These are phyloP conservation scores for Helleia helle DNA, from an alignment of 2,888 invertebrate genomes.

Conservation along the genomic window DNA sequence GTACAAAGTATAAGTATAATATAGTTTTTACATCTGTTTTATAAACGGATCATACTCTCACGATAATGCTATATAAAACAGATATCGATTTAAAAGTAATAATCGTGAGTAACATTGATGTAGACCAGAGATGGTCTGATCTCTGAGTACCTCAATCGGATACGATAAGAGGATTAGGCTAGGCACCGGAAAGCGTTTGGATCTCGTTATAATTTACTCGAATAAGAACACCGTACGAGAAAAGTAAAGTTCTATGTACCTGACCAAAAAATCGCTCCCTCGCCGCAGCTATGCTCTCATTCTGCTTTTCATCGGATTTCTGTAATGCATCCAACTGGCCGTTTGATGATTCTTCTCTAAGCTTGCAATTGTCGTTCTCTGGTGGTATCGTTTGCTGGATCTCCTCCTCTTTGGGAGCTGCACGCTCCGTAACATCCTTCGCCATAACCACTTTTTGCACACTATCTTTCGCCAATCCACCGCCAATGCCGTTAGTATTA, in stretches of 20 bases:
- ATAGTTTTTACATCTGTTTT: conserved; percentile 34
- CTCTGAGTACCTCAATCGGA: conserved; percentile 41
- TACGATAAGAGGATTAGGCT: conserved; percentile 58
- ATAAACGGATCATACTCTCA: conserved; percentile 26
- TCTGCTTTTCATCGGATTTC: conserved; percentile 38
- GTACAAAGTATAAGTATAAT: not conserved
- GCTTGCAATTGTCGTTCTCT: conserved; percentile 24
- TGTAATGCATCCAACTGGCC: conserved; percentile 24
- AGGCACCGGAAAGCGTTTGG: conserved; percentile 34
- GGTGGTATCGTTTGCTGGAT: conserved; percentile 32
- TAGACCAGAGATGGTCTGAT: conserved; percentile 48
- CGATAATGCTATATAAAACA: conserved; percentile 28
- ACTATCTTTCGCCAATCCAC: conserved; percentile 47
- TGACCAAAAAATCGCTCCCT: conserved; percentile 64
- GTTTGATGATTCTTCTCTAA: conserved; percentile 24
- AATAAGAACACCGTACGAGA: conserved; percentile 17
- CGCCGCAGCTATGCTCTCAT: conserved; percentile 56
- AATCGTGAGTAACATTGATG: conserved; percentile 47
- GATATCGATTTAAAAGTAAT: conserved; percentile 35
- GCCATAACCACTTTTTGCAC: conserved; percentile 49
- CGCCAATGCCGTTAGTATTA: conserved; percentile 52
- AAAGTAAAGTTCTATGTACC: conserved; percentile 33
- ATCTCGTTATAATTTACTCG: conserved; percentile 31
- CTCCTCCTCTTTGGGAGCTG: conserved; percentile 41
- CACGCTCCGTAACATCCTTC: conserved; percentile 46